Percentiles rank a stretch among this genome's conserved stretches.
phyloP scores from a whole-genome alignment of 2,113 vertebrate species.

The Aegithalos caudatus region DNA sequence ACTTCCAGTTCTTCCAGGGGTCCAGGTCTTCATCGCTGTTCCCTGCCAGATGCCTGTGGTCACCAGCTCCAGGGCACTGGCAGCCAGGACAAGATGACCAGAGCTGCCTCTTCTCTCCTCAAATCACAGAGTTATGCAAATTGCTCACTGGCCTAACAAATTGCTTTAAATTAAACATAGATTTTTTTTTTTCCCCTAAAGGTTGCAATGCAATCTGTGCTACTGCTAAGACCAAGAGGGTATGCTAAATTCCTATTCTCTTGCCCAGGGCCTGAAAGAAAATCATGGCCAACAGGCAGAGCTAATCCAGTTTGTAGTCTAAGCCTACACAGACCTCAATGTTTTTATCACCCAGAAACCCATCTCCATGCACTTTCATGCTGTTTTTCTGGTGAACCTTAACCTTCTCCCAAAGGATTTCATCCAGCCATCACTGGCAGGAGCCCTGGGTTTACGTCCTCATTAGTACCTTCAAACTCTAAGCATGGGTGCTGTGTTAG shows the following conservation, averaged over 20 bases:
- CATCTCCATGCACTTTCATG: background rate
- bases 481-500: background rate
- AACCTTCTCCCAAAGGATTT: background rate
- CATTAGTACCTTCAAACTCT: background rate
- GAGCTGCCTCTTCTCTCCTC: background rate
- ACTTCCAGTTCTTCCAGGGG: conserved; percentile 39
- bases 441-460: background rate
- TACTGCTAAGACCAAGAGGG: background rate
- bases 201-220: background rate
- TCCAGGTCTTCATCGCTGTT: background rate
- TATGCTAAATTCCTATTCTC: background rate
- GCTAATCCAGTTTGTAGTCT: background rate
- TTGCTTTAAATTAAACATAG: background rate
- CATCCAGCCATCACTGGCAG: background rate
- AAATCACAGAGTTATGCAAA: background rate
- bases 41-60: conserved; percentile 65
- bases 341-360: background rate
- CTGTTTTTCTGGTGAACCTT: background rate
- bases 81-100: conserved; percentile 24
- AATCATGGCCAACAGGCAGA: background rate
- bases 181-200: background rate
- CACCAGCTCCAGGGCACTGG: conserved; percentile 15
- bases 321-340: background rate
- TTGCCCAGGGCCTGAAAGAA: background rate
- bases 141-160: background rate